Evolutionary conservation across 64 coral and sea anemone genomes (phyloP).

Genomic region (Stylophora pistillata): DNA sequence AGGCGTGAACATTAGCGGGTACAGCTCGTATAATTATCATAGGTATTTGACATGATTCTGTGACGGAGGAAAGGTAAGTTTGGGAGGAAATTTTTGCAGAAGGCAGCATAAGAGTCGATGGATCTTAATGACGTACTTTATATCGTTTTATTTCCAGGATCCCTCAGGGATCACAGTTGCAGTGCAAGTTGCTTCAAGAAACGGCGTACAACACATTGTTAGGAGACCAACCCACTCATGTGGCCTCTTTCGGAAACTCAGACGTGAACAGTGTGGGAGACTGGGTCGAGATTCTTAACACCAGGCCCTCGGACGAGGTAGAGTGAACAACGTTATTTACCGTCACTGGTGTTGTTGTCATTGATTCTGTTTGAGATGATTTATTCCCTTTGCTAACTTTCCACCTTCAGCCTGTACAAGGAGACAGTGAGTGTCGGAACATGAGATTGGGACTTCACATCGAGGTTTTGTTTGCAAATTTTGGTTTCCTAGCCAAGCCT

Average conservation of each 20-base stretch:
- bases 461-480: constrained; percentile 87
- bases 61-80: too few relatives aligned
- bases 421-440: constrained; percentile 62
- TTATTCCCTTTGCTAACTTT: neutral
- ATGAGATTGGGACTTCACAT: constrained; percentile 91
- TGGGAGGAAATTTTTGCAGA: too few relatives aligned
- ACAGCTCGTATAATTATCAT: too few relatives aligned
- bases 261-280: constrained; percentile 92
- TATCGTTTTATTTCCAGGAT: constrained; percentile 40
- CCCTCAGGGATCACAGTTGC: constrained; percentile 39
- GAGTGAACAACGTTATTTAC: neutral
- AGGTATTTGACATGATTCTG: too few relatives aligned
- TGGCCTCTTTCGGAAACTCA: constrained; percentile 93
- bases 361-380: neutral
- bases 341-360: neutral
- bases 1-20: too few relatives aligned
- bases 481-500: constrained; percentile 96
- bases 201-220: constrained; percentile 57
- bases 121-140: neutral
- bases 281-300: constrained; percentile 91
- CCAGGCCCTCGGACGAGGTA: constrained; percentile 80
- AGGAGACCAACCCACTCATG: constrained; percentile 73
- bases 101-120: neutral
- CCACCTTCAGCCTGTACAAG: constrained; percentile 52
- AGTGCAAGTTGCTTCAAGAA: constrained; percentile 73